A percentile compares a stretch with the other conserved stretches of the same genome.
These are phyloP conservation scores for Eupithecia tripunctaria DNA, from an alignment of 2,888 invertebrate species.

Conservation along the genomic window DNA sequence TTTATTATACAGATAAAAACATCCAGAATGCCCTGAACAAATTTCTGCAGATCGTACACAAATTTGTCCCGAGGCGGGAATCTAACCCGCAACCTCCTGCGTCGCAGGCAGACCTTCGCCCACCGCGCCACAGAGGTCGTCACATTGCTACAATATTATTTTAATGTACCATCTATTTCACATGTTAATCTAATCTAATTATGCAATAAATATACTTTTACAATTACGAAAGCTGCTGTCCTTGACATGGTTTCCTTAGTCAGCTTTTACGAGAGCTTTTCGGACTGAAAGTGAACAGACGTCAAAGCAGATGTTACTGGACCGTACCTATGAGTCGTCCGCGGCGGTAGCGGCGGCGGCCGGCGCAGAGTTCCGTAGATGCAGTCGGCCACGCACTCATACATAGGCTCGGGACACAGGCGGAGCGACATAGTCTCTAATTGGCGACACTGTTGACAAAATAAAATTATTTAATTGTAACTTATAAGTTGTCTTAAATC, in stretches of 20 bases:
- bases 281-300: not conserved
- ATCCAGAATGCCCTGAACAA: too few species aligned
- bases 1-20: too few species aligned
- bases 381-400: constrained; percentile 73
- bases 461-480: not conserved
- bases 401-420: constrained; percentile 35
- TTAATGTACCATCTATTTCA: too few species aligned
- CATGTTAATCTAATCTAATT: too few species aligned
- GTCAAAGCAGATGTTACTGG: not conserved
- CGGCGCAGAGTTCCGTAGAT: constrained; percentile 63
- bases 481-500: too few species aligned
- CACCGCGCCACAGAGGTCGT: too few species aligned
- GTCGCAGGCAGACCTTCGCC: too few species aligned
- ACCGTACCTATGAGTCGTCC: constrained; percentile 44
- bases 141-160: too few species aligned
- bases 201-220: too few species aligned
- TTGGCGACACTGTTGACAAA: not conserved
- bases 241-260: not conserved
- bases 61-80: too few species aligned
- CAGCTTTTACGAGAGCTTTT: not conserved
- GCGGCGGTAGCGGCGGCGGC: constrained; percentile 63
- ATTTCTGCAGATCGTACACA: too few species aligned
- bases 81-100: too few species aligned
- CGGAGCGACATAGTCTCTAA: constrained; percentile 2
- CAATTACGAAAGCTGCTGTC: not conserved